These are phyloP conservation scores for Drosophila prosaltans DNA, from an alignment of 1,140 invertebrate genomes.

Conservation along the genomic window DNA sequence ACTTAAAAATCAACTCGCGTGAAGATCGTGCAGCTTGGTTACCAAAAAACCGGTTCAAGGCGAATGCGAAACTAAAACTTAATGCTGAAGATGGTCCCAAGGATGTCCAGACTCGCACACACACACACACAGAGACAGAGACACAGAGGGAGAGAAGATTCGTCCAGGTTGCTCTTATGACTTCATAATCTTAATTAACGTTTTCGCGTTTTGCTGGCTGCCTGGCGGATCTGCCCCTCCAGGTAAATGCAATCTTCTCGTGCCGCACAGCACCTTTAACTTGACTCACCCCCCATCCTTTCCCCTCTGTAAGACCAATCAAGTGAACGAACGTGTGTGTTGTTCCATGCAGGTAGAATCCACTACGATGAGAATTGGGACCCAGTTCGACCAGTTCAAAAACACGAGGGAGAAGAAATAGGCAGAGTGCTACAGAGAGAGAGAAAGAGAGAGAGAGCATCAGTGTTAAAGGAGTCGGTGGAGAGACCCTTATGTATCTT, in stretches of 20 bases:
- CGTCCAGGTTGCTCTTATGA: slow-evolving; percentile 70
- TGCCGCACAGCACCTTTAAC: not conserved
- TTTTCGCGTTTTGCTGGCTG: slow-evolving; percentile 76
- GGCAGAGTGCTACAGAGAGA: not conserved
- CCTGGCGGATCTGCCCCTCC: slow-evolving; percentile 2
- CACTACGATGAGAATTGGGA: slow-evolving; percentile 17
- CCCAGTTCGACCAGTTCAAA: slow-evolving; percentile 62
- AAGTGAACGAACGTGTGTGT: slow-evolving; percentile 14
- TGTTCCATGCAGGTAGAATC: slow-evolving; percentile 37
- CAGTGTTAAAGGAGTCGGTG: too few species aligned
- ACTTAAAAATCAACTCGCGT: slow-evolving; percentile 83
- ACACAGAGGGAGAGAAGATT: slow-evolving; percentile 6
- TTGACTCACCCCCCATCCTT: not conserved
- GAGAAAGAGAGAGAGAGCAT: not conserved
- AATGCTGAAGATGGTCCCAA: slow-evolving; percentile 33
- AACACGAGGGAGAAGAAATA: not conserved
- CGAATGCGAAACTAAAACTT: slow-evolving; percentile 9
- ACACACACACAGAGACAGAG: slow-evolving; percentile 20
- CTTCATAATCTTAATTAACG: slow-evolving; percentile 84
- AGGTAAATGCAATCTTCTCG: slow-evolving; percentile 14
- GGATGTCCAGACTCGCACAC: slow-evolving; percentile 6
- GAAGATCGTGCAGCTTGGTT: slow-evolving; percentile 74
- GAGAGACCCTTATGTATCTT: slow-evolving; percentile 67
- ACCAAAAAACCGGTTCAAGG: slow-evolving; percentile 55
- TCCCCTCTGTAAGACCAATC: slow-evolving; percentile 5